A percentile compares a stretch with the other conserved stretches of the same genome.
These are phyloP conservation scores for Atethmia centrago DNA, from an alignment of 2,888 invertebrate genomes.

Conservation along the genomic window DNA sequence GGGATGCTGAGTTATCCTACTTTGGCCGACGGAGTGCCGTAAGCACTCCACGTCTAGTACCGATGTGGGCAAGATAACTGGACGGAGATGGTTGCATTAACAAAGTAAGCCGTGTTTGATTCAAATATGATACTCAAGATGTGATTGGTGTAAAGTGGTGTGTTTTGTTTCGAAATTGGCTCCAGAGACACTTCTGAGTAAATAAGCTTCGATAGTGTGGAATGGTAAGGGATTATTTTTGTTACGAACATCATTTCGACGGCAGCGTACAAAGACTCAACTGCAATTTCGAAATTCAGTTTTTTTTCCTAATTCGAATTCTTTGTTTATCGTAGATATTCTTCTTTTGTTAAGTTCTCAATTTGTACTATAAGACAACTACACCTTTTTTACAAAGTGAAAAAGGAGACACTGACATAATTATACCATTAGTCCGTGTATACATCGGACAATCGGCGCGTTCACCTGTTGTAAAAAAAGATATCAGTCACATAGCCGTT, in stretches of 20 bases:
- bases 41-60: conserved; percentile 32
- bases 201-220: not conserved
- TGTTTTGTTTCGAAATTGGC: conserved; percentile 1
- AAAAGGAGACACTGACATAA: no score
- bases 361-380: no score
- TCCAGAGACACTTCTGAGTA: not conserved
- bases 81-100: conserved; percentile 22
- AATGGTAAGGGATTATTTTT: not conserved
- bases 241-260: not conserved
- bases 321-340: no score
- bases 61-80: conserved; percentile 32
- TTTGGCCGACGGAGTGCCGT: conserved; percentile 38
- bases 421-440: no score
- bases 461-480: no score
- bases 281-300: no score
- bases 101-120: conserved; percentile 34
- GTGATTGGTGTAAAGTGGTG: not conserved
- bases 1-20: conserved; percentile 51
- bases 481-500: no score
- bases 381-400: no score
- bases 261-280: no score
- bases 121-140: conserved; percentile 10
- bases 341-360: no score
- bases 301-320: no score
- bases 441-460: no score